phyloP scores from a whole-genome alignment of 2,888 invertebrate species.

The Stratiomys singularior region DNA sequence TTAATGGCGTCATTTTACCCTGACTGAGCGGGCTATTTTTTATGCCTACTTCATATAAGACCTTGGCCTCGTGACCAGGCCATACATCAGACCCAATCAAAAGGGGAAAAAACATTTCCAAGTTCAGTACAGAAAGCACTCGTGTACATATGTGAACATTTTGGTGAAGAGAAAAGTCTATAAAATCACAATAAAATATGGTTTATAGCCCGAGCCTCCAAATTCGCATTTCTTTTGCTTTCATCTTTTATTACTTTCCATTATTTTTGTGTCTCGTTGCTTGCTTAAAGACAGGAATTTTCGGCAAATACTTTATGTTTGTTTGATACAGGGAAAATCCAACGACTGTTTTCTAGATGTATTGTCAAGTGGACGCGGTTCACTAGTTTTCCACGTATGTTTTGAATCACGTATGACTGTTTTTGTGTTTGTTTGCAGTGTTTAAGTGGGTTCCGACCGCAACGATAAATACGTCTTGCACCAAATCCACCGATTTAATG shows the following conservation, averaged over 20 bases:
- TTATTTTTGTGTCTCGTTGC: conserved; percentile 16
- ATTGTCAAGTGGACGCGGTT: not conserved
- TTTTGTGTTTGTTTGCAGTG: no score
- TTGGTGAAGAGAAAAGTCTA: conserved; percentile 18
- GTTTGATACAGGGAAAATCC: not conserved
- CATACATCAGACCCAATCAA: not conserved
- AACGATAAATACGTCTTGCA: not conserved
- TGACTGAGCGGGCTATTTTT: not conserved
- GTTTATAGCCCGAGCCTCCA: conserved; percentile 24
- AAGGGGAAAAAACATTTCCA: not conserved
- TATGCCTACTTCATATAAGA: conserved; percentile 2
- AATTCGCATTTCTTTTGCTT: conserved; percentile 31
- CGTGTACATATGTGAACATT: not conserved
- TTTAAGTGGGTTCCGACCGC: not conserved
- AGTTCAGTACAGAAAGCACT: conserved; percentile 6
- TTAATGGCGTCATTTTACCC: conserved; percentile 5
- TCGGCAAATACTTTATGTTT: not conserved
- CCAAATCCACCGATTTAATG: no score
- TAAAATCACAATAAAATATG: conserved; percentile 30
- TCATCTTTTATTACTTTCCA: not conserved
- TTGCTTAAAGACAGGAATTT: conserved; percentile 8
- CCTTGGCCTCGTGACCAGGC: conserved; percentile 42
- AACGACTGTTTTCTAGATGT: not conserved
- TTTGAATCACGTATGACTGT: no score
- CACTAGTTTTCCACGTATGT: no score